A percentile compares a stretch with the other conserved stretches of the same genome.
Conservation (phyloP, 2,113 vertebrate species). For the Dicrurus megarhynchus region DNA sequence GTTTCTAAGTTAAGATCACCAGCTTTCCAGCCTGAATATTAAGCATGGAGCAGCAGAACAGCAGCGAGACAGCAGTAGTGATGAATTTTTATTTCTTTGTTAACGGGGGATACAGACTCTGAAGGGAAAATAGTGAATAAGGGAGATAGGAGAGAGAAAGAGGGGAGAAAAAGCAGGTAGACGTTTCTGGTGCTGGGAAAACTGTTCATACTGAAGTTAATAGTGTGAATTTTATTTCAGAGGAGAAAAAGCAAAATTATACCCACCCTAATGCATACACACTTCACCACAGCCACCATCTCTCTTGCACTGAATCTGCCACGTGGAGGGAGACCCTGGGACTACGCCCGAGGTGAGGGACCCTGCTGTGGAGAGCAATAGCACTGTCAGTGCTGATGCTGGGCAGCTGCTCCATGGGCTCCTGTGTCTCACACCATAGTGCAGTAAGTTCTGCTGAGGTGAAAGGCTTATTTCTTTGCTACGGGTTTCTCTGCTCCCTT, state of each 20-base stretch:
- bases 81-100: slow-evolving; percentile 18
- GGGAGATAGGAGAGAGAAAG: background rate
- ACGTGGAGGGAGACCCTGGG: background rate
- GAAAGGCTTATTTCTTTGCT: background rate
- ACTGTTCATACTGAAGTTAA: background rate
- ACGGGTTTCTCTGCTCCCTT: background rate
- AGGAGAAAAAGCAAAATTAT: background rate
- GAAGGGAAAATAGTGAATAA: background rate
- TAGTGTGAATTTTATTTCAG: background rate
- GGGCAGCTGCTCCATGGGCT: background rate
- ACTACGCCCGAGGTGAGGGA: background rate
- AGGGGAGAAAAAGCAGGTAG: background rate
- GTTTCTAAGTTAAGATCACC: background rate
- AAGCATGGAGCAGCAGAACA: background rate
- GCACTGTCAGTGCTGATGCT: background rate
- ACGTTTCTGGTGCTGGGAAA: background rate
- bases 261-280: background rate
- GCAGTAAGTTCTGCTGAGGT: background rate
- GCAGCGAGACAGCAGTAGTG: background rate
- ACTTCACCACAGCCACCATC: background rate
- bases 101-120: background rate
- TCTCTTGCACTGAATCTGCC: background rate
- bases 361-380: background rate
- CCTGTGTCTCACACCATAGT: background rate
- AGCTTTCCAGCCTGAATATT: background rate